These are phyloP conservation scores for Pollenia angustigena DNA, from an alignment of 2,888 invertebrate genomes.

Conservation along the genomic window DNA sequence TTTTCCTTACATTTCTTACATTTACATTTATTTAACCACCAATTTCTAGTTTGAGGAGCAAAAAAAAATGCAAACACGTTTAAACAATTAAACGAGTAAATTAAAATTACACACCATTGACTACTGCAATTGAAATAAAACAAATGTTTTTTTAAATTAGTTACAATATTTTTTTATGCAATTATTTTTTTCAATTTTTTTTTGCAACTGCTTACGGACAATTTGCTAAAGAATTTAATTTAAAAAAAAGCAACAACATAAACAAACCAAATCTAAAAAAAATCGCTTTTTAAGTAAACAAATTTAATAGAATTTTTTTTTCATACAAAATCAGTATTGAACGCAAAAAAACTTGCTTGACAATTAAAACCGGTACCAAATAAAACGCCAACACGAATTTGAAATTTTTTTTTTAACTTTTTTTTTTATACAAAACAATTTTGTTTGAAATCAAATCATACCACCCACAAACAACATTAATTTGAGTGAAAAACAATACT, in stretches of 20 bases:
- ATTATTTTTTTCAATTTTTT: not conserved
- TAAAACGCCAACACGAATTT: slow-evolving; percentile 50
- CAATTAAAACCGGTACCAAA: slow-evolving; percentile 30
- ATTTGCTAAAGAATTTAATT: slow-evolving; percentile 47
- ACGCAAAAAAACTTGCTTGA: slow-evolving; percentile 25
- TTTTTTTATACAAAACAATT: slow-evolving; percentile 46
- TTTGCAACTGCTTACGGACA: slow-evolving; percentile 49
- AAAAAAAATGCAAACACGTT: slow-evolving; percentile 58
- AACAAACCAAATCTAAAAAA: not conserved
- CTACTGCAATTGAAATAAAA: slow-evolving; percentile 38
- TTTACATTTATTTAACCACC: not conserved
- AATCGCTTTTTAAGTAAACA: not conserved
- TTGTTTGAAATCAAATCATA: slow-evolving; percentile 49
- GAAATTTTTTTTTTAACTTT: not conserved
- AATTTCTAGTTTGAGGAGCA: not conserved
- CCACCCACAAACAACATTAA: slow-evolving; percentile 56
- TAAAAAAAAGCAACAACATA: slow-evolving; percentile 3
- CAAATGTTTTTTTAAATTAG: slow-evolving; percentile 61
- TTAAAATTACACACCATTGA: slow-evolving; percentile 63
- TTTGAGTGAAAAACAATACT: slow-evolving; percentile 38
- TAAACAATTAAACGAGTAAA: slow-evolving; percentile 71
- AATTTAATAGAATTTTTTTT: slow-evolving; percentile 30
- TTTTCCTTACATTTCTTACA: not conserved
- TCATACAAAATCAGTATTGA: not conserved
- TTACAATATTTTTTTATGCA: slow-evolving; percentile 45